Base-by-base conservation (phyloP, 2,888 invertebrate species). In the Drosophila picticornis region DNA sequence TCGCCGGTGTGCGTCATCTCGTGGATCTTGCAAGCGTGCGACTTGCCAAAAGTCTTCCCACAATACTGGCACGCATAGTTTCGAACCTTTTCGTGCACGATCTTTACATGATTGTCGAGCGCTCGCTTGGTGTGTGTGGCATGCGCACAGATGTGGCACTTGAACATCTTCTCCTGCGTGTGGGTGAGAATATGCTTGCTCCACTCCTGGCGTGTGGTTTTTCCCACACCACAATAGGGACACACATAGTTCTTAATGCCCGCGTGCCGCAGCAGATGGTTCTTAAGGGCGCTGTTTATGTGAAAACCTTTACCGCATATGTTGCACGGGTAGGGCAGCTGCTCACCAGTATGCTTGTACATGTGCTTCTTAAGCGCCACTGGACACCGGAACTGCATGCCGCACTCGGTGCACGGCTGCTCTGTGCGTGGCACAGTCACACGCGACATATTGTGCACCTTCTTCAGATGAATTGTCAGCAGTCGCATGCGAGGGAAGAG, bases 191-290 rank as follows among this genome's bases (percentile, higher is more conserved):
- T 77, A 61, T 93, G 92, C 19, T 91, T 92, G 56, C 91, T 92
- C 88, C 93, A 89, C 52, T 92, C 92, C 60, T 92, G 92, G 0
- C 92, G 80, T 0, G 92, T 93, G 2, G 93, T 92, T 51, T 92
- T 93, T 1, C 91, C 92, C 34, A 92, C 91, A 16, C 92, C 93
- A 71, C 93, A 93, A 32, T 92, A 91, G 0, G 92, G 92, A 36
- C 93, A 93, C 10, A 93, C 91, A 64, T 92, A 92, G 71, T 93
- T 93, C 63, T 92, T 92, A 36, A 93, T 92, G 10, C 93, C 93
- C 0, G 92, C 92, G 58, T 93, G 93, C 0, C 93, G 91, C 58
- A 92, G 88, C 27, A 92, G 75, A 77, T 93, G 93, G 52, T 92
- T 92, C 62, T 92, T 93, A 0, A 93, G 75, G 0, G 93, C 93